These are phyloP conservation scores for Octopus sinensis DNA, from an alignment of 1,140 invertebrate species.

Conservation along the genomic window DNA sequence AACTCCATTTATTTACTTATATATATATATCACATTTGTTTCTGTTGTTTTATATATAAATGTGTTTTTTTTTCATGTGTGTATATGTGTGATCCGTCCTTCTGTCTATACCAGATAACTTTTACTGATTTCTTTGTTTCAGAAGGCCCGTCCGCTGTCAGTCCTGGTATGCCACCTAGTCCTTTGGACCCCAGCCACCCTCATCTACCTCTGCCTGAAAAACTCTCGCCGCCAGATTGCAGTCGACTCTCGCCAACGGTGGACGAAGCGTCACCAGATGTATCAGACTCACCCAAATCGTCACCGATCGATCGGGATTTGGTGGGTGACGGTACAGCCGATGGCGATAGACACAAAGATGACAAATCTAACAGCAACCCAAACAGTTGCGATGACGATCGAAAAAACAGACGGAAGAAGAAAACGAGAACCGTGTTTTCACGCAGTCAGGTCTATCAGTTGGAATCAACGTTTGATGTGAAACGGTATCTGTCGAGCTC, in stretches of 20 bases:
- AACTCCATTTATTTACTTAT: too few relatives aligned
- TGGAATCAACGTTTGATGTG: slow-evolving; percentile 97
- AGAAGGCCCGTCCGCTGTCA: slow-evolving; percentile 1
- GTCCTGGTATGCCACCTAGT: slow-evolving; percentile 12
- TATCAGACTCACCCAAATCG: slow-evolving; percentile 23
- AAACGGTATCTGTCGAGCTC: slow-evolving; percentile 95
- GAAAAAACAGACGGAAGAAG: slow-evolving; percentile 84
- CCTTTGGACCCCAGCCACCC: slow-evolving; percentile 11
- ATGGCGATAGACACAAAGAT: slow-evolving; percentile 58
- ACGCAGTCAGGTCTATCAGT: slow-evolving; percentile 83
- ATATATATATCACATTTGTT: too few relatives aligned
- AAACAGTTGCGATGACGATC: slow-evolving; percentile 45
- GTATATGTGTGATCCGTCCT: too few relatives aligned
- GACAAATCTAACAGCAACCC: slow-evolving; percentile 59
- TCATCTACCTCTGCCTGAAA: slow-evolving; percentile 15
- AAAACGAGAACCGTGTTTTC: slow-evolving; percentile 98
- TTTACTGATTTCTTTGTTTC: neutral
- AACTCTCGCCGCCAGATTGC: neutral
- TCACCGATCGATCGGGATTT: slow-evolving; percentile 27
- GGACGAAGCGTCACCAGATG: slow-evolving; percentile 24
- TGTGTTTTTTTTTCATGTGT: too few relatives aligned
- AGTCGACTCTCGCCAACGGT: slow-evolving; percentile 17
- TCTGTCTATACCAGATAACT: too few relatives aligned
- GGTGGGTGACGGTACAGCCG: slow-evolving; percentile 20
- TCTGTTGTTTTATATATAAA: too few relatives aligned